Base-by-base conservation (phyloP, 1,140 invertebrate genomes). In the Drosophila chauvacae region DNA sequence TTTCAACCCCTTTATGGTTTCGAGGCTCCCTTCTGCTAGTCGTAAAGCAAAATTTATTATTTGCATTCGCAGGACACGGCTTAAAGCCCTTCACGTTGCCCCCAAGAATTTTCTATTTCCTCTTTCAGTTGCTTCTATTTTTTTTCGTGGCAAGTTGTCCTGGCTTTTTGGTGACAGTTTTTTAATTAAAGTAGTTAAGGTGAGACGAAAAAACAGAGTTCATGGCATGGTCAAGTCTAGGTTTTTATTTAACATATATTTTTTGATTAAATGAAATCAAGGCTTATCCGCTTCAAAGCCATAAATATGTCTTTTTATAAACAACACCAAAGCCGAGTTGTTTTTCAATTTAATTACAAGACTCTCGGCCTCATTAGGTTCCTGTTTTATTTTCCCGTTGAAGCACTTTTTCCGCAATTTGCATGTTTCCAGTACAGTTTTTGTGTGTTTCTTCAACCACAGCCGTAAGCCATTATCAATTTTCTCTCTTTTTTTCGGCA, bases 31-130 rank as follows among this genome's bases (percentile, higher is more conserved):
- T 7, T 30, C 51, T 35, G 64, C 45, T 42, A 68, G 72, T 62
- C 85, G 80, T 87, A 78, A 84, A 84, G 80, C 72, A 71, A 73
- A 88, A 84, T 88, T 84, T 90, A 90, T 90, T 88, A 81, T 88
- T 88, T 78, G 69, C 73, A 78, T 71, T 85, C 30, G 63, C n/a
- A 42, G 63, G 33, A 70, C 63, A 72, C 18, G 51, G 35, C 42
- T 57, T 39, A 57, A 39, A 84, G 62, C 61, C 58, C 48, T 53
- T 56, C 35, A 65, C 37, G 60, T 75, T 23, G 45, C 39, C 56
- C 51, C 53, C 45, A 51, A 28, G 39, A 45, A 44, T 63, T 57
- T 50, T 26, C 16, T 14, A 20, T 41, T 59, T 48, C 3, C n/a
- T 35, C 11, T 37, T 62, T 70, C 5, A 7, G 9, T n/a, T 6